A percentile compares a stretch with the other conserved stretches of the same genome.
These are phyloP conservation scores for Notodonta ziczac DNA, from an alignment of 2,888 invertebrate species.

Conservation along the genomic window DNA sequence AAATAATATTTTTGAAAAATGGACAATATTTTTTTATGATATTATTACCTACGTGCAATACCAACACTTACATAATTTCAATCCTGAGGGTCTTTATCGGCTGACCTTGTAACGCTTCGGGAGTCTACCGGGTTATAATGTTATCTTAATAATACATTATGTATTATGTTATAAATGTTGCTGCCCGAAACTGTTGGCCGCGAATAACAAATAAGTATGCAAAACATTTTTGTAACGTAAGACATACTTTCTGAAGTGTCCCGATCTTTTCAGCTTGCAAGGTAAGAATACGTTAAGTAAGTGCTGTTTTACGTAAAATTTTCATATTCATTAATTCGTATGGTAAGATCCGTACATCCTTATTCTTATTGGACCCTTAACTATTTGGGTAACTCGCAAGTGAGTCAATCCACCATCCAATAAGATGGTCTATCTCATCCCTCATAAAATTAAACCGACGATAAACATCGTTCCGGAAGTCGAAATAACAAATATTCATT, in stretches of 20 bases:
- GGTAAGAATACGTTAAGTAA: too few species aligned
- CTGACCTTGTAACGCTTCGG: slow-evolving; percentile 64
- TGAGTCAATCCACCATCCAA: slow-evolving; percentile 2
- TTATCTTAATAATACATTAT: slow-evolving; percentile 39
- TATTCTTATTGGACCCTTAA: too few species aligned
- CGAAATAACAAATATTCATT: slow-evolving; percentile 55
- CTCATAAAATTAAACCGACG: slow-evolving; percentile 32
- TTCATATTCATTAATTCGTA: too few species aligned
- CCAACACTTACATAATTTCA: slow-evolving; percentile 25
- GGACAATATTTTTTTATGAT: too few species aligned
- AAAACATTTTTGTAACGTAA: neutral
- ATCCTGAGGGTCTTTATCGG: slow-evolving; percentile 58
- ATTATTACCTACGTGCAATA: slow-evolving; percentile 1
- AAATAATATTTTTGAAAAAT: too few species aligned
- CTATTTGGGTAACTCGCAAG: too few species aligned
- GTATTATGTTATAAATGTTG: neutral
- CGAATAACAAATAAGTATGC: neutral
- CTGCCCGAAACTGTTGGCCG: neutral
- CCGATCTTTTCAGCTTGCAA: too few species aligned
- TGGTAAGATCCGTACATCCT: too few species aligned
- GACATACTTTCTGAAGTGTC: too few species aligned
- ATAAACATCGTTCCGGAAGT: slow-evolving; percentile 59
- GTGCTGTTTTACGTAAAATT: too few species aligned
- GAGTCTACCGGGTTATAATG: slow-evolving; percentile 60
- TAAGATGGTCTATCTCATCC: neutral